Conservation (phyloP, 2,113 vertebrate species). For the Nanger granti region DNA sequence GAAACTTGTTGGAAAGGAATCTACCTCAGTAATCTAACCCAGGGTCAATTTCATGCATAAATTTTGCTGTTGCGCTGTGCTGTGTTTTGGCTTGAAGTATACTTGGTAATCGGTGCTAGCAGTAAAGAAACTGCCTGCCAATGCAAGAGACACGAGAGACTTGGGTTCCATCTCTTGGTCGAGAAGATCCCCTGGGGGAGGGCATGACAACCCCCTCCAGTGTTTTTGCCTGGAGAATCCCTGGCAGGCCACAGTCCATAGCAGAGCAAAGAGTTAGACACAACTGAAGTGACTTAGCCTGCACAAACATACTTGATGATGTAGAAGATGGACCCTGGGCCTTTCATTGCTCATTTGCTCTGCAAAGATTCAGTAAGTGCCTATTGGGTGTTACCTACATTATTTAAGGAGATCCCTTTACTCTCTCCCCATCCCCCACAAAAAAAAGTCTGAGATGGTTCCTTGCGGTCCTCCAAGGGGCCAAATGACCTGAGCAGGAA, state of each 20-base stretch:
- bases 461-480: not conserved
- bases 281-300: not conserved
- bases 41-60: constrained; percentile 47
- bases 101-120: not conserved
- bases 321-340: not conserved
- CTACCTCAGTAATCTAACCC: constrained; percentile 38
- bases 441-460: not conserved
- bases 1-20: constrained; percentile 70
- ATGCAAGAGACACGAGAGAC: not conserved
- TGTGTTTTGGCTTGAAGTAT: constrained; percentile 65
- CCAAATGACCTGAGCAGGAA: not conserved
- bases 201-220: not conserved
- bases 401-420: not conserved
- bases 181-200: not conserved
- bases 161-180: not conserved
- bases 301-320: not conserved
- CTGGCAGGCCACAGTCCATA: not conserved
- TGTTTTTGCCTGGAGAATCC: not conserved
- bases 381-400: not conserved
- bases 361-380: not conserved
- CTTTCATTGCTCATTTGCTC: not conserved
- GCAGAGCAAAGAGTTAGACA: not conserved
- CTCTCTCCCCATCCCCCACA: fast-evolving
- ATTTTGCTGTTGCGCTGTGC: constrained; percentile 49
- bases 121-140: not conserved